Evolutionary conservation across 92 coral and sea anemone genomes (phyloP), one percentile per base, ranked within the genome.

Genomic region (Siderastrea radians): DNA sequence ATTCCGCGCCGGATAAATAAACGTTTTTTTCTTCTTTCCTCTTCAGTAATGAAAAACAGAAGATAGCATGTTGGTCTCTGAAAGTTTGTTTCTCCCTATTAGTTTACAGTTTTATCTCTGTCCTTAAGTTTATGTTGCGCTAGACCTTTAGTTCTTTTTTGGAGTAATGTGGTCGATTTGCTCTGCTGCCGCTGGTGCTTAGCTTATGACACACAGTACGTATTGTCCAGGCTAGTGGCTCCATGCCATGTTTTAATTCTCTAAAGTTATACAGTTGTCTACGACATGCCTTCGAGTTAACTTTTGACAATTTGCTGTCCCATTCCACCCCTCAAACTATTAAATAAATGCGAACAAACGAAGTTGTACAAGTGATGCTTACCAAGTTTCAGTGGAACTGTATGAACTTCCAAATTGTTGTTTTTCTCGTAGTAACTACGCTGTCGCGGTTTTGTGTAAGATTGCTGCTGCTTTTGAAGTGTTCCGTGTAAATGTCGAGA

Each of bases 311-410:
- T 26, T 26, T 26, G 38, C 38, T 26, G 38, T 26, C 38, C 38
- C 38, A 26, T 26, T 26, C 38, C 38, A 26, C 38, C 38, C 38
- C 38, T 26, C 38, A 26, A 26, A 26, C 5, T 61, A 61, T 12
- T 1, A 61, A 7, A 12, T 7, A 59, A 15, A 5, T 46, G 1
- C 71, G 43, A 17, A 8, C 38, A 26, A 26, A 26, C 38, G 38
- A 19, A 5, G 43, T 66, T 19, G 3, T n/a, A 17, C 3, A 17
- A 3, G 47, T 45, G 2, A 38, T 3, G 3, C 86, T 70, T 55
- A 82, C 86, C 86, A 82, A 82, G 46, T 52, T 70, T 82, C 4
- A 82, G 77, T 4, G 86, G 86, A 58, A 71, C 58, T 4, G 43
- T 55, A 8, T 70, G 13, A n/a, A 82, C 77, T 8, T 55, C 17